These are phyloP conservation scores for Bathynomus jamesi DNA, from an alignment of 1,140 invertebrate species.

Conservation along the genomic window DNA sequence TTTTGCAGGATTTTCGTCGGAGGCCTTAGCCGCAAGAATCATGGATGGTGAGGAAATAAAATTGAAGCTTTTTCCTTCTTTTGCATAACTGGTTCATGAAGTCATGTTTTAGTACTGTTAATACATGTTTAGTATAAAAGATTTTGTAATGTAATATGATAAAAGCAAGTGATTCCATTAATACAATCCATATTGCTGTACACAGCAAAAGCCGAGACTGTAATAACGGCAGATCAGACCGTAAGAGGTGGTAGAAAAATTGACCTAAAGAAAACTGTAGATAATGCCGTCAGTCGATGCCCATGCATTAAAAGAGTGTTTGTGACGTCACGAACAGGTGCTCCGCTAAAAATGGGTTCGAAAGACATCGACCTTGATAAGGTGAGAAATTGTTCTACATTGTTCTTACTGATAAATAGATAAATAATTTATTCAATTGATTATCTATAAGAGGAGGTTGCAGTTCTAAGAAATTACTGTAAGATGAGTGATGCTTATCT, in stretches of 20 bases:
- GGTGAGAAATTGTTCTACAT: no score
- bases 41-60: conserved; percentile 27
- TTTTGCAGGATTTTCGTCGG: conserved; percentile 55
- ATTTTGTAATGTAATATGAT: not conserved
- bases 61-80: not conserved
- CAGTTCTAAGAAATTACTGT: no score
- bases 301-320: conserved; percentile 46
- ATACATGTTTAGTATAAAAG: not conserved
- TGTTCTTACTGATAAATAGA: no score
- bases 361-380: conserved; percentile 41
- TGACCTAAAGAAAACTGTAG: conserved; percentile 48
- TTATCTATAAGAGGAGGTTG: no score
- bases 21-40: conserved; percentile 51
- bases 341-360: conserved; percentile 41
- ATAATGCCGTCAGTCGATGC: conserved; percentile 46
- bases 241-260: conserved; percentile 48
- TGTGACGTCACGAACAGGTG: conserved; percentile 45
- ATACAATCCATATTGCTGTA: no score
- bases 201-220: conserved; percentile 39
- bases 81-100: not conserved
- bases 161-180: no score
- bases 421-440: no score
- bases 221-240: conserved; percentile 50
- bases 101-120: not conserved
- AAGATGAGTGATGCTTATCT: no score